Conservation (phyloP, 2,113 vertebrate species). For the Lanius ludovicianus region DNA sequence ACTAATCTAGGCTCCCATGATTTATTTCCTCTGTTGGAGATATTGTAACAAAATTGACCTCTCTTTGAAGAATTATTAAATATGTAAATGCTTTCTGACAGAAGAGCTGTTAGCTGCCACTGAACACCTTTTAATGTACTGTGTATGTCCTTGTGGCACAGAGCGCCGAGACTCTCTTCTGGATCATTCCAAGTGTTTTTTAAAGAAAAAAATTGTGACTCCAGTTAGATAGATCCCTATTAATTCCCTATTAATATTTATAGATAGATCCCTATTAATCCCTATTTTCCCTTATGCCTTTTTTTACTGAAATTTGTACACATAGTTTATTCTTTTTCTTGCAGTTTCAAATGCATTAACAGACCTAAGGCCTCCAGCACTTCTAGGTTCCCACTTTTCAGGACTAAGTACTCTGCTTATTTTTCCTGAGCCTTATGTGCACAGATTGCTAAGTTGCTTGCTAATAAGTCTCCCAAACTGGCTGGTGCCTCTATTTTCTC, state of each 20-base stretch:
- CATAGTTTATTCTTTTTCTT: background rate
- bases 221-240: background rate
- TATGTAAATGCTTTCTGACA: background rate
- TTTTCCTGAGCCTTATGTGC: background rate
- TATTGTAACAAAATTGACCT: background rate
- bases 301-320: background rate
- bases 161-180: background rate
- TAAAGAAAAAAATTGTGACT: background rate
- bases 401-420: background rate
- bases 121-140: background rate
- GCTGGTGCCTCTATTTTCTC: background rate
- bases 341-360: background rate
- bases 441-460: background rate
- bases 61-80: background rate
- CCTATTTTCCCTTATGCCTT: background rate
- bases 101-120: background rate
- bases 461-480: background rate
- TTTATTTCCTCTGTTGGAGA: background rate
- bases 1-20: background rate
- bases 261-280: background rate
- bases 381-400: background rate
- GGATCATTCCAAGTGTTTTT: background rate
- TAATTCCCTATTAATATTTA: background rate
- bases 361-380: background rate
- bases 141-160: background rate